These are phyloP conservation scores for Paguma larvata DNA, from an alignment of 2,797 vertebrate species.

Conservation along the genomic window DNA sequence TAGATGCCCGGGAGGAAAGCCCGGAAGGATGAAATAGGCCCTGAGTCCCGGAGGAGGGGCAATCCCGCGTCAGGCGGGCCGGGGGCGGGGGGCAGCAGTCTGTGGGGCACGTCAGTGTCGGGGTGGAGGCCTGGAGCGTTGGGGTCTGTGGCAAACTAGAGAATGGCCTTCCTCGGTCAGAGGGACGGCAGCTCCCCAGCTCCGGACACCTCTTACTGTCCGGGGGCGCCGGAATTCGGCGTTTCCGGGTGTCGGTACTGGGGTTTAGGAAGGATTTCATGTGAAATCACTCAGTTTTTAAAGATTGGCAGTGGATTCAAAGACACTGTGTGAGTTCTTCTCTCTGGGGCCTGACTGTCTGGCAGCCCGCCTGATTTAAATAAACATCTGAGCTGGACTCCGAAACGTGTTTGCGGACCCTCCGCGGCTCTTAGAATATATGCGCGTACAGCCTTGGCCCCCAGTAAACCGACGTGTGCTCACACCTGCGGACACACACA, in stretches of 20 bases:
- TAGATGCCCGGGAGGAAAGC: background rate
- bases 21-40: background rate
- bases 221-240: background rate
- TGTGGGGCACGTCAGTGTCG: no score
- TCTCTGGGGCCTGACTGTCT: background rate
- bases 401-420: background rate
- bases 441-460: constrained; percentile 11
- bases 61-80: background rate
- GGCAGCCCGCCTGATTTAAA: constrained; percentile 21
- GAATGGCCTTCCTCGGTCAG: background rate
- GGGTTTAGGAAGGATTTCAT: constrained; percentile 33
- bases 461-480: background rate
- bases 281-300: background rate
- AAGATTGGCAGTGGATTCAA: background rate
- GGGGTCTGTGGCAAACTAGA: background rate
- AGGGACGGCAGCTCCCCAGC: background rate
- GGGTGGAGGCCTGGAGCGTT: accelerated
- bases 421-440: background rate
- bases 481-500: background rate
- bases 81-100: background rate
- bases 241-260: background rate
- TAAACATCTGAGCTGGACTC: constrained; percentile 1
- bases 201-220: background rate
- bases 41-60: background rate
- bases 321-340: background rate